Conservation (phyloP, 92 coral and sea anemone genomes). For the Paragorgia papillata region DNA sequence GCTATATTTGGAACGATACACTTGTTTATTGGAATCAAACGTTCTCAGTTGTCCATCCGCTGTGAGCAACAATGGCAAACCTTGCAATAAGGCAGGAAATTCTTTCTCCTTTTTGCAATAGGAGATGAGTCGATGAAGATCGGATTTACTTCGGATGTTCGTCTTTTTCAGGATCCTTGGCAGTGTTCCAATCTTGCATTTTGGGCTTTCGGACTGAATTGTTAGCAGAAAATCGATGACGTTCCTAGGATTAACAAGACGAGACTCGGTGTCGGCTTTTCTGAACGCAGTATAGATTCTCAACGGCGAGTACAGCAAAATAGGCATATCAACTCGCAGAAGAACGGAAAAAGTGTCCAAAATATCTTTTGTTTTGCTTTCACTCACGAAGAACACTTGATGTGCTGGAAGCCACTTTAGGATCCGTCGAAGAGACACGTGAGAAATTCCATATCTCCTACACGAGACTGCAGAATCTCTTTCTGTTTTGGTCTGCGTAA, state of each 20-base stretch:
- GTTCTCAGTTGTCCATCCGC: slow-evolving; percentile 29
- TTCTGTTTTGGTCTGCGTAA: not conserved
- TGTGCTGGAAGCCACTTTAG: slow-evolving; percentile 30
- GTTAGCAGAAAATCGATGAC: slow-evolving; percentile 61
- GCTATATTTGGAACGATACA: slow-evolving; percentile 39
- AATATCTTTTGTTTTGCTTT: slow-evolving; percentile 59
- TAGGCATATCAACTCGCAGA: slow-evolving; percentile 62
- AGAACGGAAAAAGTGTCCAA: slow-evolving; percentile 52
- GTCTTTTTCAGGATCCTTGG: slow-evolving; percentile 63
- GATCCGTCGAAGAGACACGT: not conserved
- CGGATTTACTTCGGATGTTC: slow-evolving; percentile 41
- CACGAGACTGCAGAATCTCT: not conserved
- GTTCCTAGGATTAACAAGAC: slow-evolving; percentile 68
- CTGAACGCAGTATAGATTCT: slow-evolving; percentile 57
- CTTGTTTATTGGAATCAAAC: slow-evolving; percentile 30
- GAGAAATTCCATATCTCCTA: not conserved
- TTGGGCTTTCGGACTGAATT: slow-evolving; percentile 15
- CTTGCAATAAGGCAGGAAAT: slow-evolving; percentile 32
- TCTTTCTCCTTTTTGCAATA: slow-evolving; percentile 42
- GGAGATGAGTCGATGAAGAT: slow-evolving; percentile 34
- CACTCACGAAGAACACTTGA: slow-evolving; percentile 52
- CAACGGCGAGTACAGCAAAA: slow-evolving; percentile 57
- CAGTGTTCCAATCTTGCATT: slow-evolving; percentile 45
- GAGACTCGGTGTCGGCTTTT: slow-evolving; percentile 60
- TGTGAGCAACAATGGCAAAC: slow-evolving; percentile 44